Percentiles rank a stretch among this genome's conserved stretches.
Evolutionary conservation across 2,113 vertebrate genomes (phyloP).

Genomic region (Gorsachius goisagi): DNA sequence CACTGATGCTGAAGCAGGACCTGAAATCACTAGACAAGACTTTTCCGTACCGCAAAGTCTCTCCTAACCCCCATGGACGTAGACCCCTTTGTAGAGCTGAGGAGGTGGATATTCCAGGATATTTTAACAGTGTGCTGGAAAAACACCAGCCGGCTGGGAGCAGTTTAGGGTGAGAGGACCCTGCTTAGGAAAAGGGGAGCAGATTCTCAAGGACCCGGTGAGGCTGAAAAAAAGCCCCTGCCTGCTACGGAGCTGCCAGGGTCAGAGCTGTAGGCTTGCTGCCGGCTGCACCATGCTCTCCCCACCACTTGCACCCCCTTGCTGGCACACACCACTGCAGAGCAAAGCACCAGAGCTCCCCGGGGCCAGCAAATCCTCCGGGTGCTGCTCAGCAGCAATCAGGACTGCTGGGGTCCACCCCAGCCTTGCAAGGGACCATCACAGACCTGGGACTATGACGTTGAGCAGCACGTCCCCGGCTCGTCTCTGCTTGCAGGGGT

Average conservation of each 20-base stretch:
- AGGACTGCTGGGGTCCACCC: not conserved
- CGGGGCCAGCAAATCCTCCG: not conserved
- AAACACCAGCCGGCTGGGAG: not conserved
- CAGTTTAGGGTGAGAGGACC: not conserved
- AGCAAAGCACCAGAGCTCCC: not conserved
- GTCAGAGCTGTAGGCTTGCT: not conserved
- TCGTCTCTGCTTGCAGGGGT: rapidly evolving
- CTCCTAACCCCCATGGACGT: not conserved
- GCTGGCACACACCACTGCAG: not conserved
- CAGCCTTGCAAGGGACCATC: rapidly evolving
- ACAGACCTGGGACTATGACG: rapidly evolving
- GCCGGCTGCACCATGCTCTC: not conserved
- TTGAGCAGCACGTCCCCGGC: not conserved
- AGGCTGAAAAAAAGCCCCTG: not conserved
- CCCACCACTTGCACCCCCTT: not conserved
- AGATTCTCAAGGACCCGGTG: not conserved
- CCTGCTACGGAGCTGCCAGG: not conserved
- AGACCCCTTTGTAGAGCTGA: not conserved
- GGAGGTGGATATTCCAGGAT: not conserved
- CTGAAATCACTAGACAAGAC: not conserved
- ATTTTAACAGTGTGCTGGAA: not conserved
- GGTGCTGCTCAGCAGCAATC: not conserved
- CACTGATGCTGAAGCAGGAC: not conserved
- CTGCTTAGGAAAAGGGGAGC: not conserved
- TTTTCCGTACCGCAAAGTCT: not conserved